phyloP scores from a whole-genome alignment of 2,888 invertebrate genomes.

The Hofmannophila pseudospretella region DNA sequence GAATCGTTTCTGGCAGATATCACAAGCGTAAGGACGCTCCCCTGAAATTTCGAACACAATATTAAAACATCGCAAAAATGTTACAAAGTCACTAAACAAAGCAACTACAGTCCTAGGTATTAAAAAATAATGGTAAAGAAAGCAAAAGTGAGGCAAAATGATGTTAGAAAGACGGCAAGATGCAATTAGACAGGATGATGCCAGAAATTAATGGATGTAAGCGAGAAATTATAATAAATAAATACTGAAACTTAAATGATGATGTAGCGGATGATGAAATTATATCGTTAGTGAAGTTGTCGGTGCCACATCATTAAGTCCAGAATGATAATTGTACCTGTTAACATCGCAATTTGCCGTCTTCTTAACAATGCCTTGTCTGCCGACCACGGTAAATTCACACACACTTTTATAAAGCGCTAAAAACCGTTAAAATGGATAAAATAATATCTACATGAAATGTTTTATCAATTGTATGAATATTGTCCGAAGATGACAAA shows the following conservation, averaged over 20 bases:
- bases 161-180: conserved; percentile 77
- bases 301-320: conserved; percentile 72
- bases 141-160: conserved; percentile 49
- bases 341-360: conserved; percentile 67
- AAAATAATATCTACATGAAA: too few species aligned
- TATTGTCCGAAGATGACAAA: too few species aligned
- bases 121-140: conserved; percentile 26
- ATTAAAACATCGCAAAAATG: too few species aligned
- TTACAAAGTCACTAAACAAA: conserved; percentile 18
- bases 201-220: conserved; percentile 65
- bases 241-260: conserved; percentile 49
- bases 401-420: not conserved
- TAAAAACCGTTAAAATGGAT: too few species aligned
- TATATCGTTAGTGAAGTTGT: conserved; percentile 45
- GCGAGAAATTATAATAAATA: conserved; percentile 57
- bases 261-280: conserved; percentile 58
- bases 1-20: conserved; percentile 88
- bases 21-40: conserved; percentile 87
- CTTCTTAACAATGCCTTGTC: conserved; percentile 47
- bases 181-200: conserved; percentile 65
- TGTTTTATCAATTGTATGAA: too few species aligned
- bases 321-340: conserved; percentile 39
- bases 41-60: conserved; percentile 64
- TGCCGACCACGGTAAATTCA: conserved; percentile 20
- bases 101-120: conserved; percentile 10